These are phyloP conservation scores for Petrocephalus sullivani DNA, from an alignment of 2,797 vertebrate species.

Conservation along the genomic window DNA sequence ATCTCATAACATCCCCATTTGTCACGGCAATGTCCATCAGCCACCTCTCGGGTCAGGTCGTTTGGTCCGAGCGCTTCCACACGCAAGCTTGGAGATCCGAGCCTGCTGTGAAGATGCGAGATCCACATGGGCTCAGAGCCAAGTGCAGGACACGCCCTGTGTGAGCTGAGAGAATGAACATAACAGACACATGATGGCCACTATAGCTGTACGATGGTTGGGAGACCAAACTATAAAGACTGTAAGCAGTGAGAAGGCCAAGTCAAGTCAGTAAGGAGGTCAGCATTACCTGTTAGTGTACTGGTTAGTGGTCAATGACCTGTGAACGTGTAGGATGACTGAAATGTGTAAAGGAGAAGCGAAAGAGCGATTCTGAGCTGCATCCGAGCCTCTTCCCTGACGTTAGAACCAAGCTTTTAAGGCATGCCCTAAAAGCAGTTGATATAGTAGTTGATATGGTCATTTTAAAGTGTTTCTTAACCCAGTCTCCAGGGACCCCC, in stretches of 20 bases:
- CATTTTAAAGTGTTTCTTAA: neutral
- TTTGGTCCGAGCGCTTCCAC: slow-evolving; percentile 50
- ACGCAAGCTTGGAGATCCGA: slow-evolving; percentile 55
- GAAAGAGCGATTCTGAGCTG: neutral
- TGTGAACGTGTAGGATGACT: neutral
- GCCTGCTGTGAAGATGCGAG: slow-evolving; percentile 59
- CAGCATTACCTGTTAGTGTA: neutral
- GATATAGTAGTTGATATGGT: neutral
- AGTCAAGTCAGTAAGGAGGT: neutral
- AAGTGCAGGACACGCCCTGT: slow-evolving; percentile 60
- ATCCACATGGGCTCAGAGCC: slow-evolving; percentile 52
- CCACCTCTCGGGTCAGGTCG: neutral
- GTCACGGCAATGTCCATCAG: neutral
- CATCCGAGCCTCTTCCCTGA: neutral
- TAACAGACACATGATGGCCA: neutral
- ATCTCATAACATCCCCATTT: neutral
- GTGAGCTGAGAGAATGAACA: slow-evolving; percentile 53
- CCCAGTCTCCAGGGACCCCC: neutral
- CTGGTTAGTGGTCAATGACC: neutral
- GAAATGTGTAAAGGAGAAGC: neutral
- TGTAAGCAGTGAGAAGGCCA: neutral
- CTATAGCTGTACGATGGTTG: neutral
- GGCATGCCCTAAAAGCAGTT: neutral
- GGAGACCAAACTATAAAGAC: neutral
- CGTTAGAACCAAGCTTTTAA: neutral